Conservation (phyloP, 2,113 vertebrate genomes). For the Turnix velox region DNA sequence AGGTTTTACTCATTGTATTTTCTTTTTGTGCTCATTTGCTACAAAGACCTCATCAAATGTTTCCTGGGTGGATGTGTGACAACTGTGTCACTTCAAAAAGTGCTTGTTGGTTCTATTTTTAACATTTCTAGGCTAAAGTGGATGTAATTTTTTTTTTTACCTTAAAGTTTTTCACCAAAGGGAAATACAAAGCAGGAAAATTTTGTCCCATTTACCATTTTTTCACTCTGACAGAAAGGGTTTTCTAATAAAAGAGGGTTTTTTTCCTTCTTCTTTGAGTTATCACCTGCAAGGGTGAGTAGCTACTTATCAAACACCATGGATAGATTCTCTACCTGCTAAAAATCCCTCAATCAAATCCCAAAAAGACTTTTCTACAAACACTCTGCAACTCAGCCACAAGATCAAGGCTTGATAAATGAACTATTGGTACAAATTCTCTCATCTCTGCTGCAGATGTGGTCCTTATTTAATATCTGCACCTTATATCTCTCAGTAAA, state of each 20-base stretch:
- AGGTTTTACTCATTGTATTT: not conserved
- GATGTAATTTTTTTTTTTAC: not conserved
- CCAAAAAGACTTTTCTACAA: not conserved
- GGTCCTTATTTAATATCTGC: not conserved
- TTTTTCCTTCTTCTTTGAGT: not conserved
- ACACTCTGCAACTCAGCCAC: not conserved
- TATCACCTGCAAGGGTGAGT: not conserved
- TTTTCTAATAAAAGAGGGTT: not conserved
- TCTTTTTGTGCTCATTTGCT: accelerated
- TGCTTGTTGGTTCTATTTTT: not conserved
- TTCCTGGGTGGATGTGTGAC: not conserved
- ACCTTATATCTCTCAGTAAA: too few species aligned
- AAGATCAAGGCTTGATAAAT: not conserved
- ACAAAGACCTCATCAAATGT: accelerated
- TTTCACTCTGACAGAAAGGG: not conserved
- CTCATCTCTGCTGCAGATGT: accelerated
- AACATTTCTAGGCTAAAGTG: not conserved
- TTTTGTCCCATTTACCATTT: not conserved
- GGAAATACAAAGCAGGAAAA: not conserved
- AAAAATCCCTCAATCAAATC: not conserved
- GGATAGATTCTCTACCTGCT: not conserved
- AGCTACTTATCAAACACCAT: not conserved
- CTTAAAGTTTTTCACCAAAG: not conserved
- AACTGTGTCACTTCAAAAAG: not conserved
- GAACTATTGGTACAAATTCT: not conserved